A percentile compares a stretch with the other conserved stretches of the same genome.
Conservation (phyloP, 2,113 vertebrate species). For the Protomyctophum bolini region DNA sequence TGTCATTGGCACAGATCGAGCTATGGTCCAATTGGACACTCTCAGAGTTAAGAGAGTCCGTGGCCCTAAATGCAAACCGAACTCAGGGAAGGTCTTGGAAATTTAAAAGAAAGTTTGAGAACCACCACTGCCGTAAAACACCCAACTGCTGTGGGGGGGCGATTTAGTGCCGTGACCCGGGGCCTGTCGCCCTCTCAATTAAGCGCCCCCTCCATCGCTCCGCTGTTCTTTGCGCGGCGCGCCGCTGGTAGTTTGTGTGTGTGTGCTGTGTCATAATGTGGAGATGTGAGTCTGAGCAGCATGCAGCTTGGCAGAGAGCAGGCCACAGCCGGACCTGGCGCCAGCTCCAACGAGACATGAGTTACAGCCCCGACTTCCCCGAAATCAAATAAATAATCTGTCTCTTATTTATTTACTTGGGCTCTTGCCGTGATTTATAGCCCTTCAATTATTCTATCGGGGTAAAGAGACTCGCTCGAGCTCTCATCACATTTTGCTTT, state of each 20-base stretch:
- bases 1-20: no score
- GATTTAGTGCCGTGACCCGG: no score
- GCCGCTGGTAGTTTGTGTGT: background rate
- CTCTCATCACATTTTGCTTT: constrained; percentile 7
- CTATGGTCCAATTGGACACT: no score
- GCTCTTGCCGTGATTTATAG: constrained; percentile 55
- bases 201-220: no score
- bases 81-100: no score
- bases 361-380: constrained; percentile 55
- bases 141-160: no score
- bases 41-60: no score
- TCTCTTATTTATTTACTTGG: constrained; percentile 60
- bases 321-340: constrained; percentile 45
- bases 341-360: constrained; percentile 63
- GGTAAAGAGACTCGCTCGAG: constrained; percentile 5
- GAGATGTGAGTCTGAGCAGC: constrained; percentile 47
- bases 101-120: no score
- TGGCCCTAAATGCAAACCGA: no score
- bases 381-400: constrained; percentile 68
- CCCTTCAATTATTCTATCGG: constrained; percentile 32
- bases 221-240: background rate
- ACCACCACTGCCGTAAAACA: no score
- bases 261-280: background rate
- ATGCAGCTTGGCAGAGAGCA: constrained; percentile 41
- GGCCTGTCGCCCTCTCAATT: no score